Evolutionary conservation across 2,113 vertebrate genomes (phyloP).

Genomic region (Sprattus sprattus): DNA sequence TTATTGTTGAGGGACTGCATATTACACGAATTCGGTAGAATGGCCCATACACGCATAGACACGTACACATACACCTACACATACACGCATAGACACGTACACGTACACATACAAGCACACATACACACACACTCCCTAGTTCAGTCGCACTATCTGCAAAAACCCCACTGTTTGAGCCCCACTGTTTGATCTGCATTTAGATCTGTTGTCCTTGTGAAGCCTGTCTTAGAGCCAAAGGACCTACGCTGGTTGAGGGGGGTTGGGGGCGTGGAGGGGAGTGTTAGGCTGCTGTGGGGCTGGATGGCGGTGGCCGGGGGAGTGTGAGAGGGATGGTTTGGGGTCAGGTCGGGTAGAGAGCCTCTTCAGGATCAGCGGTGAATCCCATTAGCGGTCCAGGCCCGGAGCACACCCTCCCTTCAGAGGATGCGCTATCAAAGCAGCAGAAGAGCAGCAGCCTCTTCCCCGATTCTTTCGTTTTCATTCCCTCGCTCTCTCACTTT

Average conservation of each 20-base stretch:
- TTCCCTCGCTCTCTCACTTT: constrained; percentile 46
- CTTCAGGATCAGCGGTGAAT: constrained; percentile 7
- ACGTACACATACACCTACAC: background rate
- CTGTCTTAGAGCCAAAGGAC: constrained; percentile 6
- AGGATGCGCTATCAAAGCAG: background rate
- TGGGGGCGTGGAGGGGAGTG: background rate
- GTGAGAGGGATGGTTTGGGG: background rate
- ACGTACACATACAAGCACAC: background rate
- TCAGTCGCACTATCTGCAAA: background rate
- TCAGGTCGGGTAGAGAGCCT: background rate
- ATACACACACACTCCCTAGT: background rate
- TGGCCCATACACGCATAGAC: background rate
- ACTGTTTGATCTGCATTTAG: constrained; percentile 26
- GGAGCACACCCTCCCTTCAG: background rate
- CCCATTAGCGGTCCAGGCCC: constrained; percentile 31
- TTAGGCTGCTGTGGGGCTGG: background rate
- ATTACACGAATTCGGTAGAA: too few relatives aligned
- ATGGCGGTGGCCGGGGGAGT: background rate
- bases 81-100: background rate
- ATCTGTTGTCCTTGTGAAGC: constrained; percentile 23
- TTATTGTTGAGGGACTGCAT: too few relatives aligned
- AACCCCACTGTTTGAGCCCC: background rate
- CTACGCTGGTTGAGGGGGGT: background rate
- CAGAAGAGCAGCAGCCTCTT: constrained; percentile 11
- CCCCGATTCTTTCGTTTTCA: constrained; percentile 12